A percentile compares a stretch with the other conserved stretches of the same genome.
Evolutionary conservation across 2,888 invertebrate genomes (phyloP).

Genomic region (Cantharis flavilabris): DNA sequence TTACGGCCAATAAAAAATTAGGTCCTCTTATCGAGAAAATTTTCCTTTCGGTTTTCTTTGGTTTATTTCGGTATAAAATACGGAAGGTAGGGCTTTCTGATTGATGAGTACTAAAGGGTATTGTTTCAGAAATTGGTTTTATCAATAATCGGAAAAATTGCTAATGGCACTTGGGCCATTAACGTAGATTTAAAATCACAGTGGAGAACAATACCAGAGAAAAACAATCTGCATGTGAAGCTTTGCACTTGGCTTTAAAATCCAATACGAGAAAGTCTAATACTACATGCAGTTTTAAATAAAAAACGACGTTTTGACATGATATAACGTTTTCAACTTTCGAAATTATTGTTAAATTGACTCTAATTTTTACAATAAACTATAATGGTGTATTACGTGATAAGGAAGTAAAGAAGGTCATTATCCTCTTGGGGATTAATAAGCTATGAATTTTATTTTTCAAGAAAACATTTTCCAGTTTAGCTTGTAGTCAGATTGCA

Average conservation of each 20-base stretch:
- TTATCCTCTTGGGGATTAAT: too few species aligned
- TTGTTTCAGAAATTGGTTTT: neutral
- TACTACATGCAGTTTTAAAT: neutral
- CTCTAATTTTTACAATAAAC: too few species aligned
- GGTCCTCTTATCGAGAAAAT: neutral
- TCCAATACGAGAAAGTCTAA: neutral
- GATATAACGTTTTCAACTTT: neutral
- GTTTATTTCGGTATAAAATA: neutral
- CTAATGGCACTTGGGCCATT: neutral
- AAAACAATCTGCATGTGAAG: neutral
- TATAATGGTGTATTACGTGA: too few species aligned
- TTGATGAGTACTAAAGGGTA: neutral
- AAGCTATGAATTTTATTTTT: too few species aligned
- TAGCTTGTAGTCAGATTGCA: too few species aligned
- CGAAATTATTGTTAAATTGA: neutral
- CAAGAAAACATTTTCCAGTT: too few species aligned
- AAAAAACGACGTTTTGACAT: neutral
- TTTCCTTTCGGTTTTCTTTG: neutral
- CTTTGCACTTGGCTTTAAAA: neutral
- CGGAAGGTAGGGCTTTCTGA: neutral
- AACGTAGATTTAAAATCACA: neutral
- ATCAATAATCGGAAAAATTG: neutral
- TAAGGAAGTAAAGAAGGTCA: too few species aligned
- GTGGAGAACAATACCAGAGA: neutral
- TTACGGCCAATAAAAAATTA: neutral